Evolutionary conservation across 2,797 vertebrate genomes (phyloP), one percentile per base, ranked within the genome.

Genomic region (Molossus alvarezi): DNA sequence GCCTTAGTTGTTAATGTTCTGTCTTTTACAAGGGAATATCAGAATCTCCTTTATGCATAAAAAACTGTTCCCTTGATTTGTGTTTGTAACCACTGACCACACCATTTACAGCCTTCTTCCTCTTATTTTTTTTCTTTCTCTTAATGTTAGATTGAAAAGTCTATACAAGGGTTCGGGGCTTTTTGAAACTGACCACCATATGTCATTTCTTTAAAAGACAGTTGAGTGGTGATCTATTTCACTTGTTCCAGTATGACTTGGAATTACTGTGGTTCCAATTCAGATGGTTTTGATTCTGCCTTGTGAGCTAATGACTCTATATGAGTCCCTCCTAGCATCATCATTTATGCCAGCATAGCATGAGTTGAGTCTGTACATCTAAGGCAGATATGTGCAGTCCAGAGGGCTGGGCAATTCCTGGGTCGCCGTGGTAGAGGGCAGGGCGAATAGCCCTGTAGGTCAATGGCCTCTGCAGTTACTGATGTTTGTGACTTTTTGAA

Each of bases 201-300:
- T 33, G 1, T 57, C 37, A 51, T 88, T 94, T 71, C 41, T 90
- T 89, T 90, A 29, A 86, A 94, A 92, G 29, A 80, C 12, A 58
- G 29, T 80, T 58, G 11, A 25, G 1, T 83, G 45, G 53, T 20
- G 14, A 58, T 41, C 20, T 57, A 0, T 58, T 96, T 92, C 64
- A 81, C 1, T 23, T 2, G 18, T 13, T 15, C 27, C 1, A 23
- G 1, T 64, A 8, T 75, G 41, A 64, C 21, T 51, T 71, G 29
- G 33, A 62, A 69, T 80, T 62, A 55, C 5, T 53, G 0, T 79
- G 73, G 27, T 48, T 85, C 90, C 12, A 23, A 0, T 84, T 89
- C 27, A 62, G 23, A 60, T 83, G 60, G 73, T 67, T 93, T 62
- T 81, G 18, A 51, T 80, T 90, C 29, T 37, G 9, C 7, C 15